These are phyloP conservation scores for Agrochola macilenta DNA, from an alignment of 2,888 invertebrate species.

Conservation along the genomic window DNA sequence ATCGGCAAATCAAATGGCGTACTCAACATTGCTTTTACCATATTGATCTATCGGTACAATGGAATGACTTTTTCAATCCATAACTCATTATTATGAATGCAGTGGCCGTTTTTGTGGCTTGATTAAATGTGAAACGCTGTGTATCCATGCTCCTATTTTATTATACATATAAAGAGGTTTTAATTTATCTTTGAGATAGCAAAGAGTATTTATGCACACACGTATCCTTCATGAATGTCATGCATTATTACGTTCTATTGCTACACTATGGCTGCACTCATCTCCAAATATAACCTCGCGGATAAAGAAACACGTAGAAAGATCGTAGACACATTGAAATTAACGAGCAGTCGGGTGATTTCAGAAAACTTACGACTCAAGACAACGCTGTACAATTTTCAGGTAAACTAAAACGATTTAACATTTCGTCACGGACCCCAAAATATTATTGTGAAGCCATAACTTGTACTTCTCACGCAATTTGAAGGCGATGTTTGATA, in stretches of 20 bases:
- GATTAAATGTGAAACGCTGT: background rate
- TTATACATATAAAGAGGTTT: constrained; percentile 13
- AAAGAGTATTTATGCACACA: constrained; percentile 29
- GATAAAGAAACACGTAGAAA: constrained; percentile 33
- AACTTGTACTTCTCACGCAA: constrained; percentile 67
- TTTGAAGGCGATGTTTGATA: constrained; percentile 52
- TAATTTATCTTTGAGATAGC: background rate
- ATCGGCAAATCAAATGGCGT: constrained; percentile 28
- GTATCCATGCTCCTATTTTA: background rate
- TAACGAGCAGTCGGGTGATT: constrained; percentile 28
- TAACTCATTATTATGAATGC: background rate
- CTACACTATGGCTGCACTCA: constrained; percentile 30
- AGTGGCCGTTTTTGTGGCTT: background rate
- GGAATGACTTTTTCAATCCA: constrained; percentile 6
- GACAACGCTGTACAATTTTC: constrained; percentile 31
- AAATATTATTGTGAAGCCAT: constrained; percentile 48
- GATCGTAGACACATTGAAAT: constrained; percentile 42
- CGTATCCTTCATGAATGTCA: constrained; percentile 48
- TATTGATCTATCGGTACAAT: constrained; percentile 5
- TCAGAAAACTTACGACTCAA: constrained; percentile 29
- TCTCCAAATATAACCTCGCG: constrained; percentile 39
- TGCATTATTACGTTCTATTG: constrained; percentile 24
- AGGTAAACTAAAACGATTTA: constrained; percentile 46
- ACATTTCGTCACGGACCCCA: constrained; percentile 38
- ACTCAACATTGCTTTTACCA: constrained; percentile 14